Percentiles rank a stretch among this genome's conserved stretches.
Evolutionary conservation across 2,888 invertebrate species (phyloP).

Genomic region (Megaustenia siamemsis): DNA sequence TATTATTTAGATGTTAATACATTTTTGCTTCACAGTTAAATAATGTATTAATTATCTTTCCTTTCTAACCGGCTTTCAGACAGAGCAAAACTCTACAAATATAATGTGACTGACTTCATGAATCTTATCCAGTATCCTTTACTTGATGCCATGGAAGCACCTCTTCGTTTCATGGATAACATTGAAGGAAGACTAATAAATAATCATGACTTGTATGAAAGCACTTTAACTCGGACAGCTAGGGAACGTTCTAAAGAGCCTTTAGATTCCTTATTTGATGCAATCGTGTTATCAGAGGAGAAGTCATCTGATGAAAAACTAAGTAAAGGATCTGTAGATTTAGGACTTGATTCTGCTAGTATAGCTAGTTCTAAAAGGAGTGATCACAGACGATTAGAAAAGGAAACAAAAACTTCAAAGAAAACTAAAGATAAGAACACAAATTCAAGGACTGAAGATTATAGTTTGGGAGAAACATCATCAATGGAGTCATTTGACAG

Average conservation of each 20-base stretch:
- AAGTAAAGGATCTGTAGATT: not conserved
- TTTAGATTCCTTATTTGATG: not conserved
- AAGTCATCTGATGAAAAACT: not conserved
- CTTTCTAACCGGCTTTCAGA: slow-evolving; percentile 11
- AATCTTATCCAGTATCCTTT: slow-evolving; percentile 16
- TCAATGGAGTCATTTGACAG: not conserved
- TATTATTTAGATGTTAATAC: no score
- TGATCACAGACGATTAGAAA: not conserved
- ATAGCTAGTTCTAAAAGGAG: not conserved
- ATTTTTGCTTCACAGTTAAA: no score
- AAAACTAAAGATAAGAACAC: slow-evolving; percentile 7
- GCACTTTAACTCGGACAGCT: slow-evolving; percentile 20
- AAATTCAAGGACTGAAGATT: not conserved
- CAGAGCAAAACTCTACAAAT: slow-evolving; percentile 39
- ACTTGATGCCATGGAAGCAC: slow-evolving; percentile 39
- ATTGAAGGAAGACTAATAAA: not conserved
- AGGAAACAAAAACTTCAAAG: not conserved
- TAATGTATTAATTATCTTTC: not conserved
- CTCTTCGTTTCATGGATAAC: not conserved
- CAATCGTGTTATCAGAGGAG: not conserved
- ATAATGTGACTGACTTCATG: slow-evolving; percentile 41
- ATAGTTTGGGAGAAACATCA: not conserved
- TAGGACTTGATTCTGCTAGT: no score
- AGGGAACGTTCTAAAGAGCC: slow-evolving; percentile 1
- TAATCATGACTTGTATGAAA: slow-evolving; percentile 36